Evolutionary conservation across 2,113 vertebrate genomes (phyloP), one percentile per base, ranked within the genome.

Genomic region (Psephotus haematonotus): DNA sequence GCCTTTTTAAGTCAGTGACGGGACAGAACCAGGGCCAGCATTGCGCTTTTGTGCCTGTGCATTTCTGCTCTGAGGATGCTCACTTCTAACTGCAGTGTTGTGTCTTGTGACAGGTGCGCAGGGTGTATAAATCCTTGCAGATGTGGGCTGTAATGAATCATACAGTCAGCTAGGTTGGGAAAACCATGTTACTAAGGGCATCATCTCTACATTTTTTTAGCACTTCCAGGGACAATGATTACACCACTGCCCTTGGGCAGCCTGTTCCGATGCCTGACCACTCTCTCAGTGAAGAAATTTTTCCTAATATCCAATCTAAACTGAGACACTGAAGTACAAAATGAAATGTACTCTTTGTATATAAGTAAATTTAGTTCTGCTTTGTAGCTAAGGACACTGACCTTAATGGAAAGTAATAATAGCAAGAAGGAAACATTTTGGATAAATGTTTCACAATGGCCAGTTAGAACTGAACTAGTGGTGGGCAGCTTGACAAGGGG

Each of bases 1-100:
- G 13, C 19, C n/a, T 3, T 2, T 75, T 35, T 12, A 37, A 35
- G 33, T 50, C 17, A 1, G 25, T 50, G 11, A 10, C 17, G 1
- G 10, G 25, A 7, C 29, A 49, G 27, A 69, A 9, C 1, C 24
- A 23, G 3, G 11, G 14, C 33, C 46, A 1, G 0, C 4, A 2
- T 8, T 15, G 7, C 10, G 8, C 24, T 22, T 52, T 31, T 2
- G 3, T 22, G 39, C 16, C 15, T 3, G 6, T 12, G 0, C 1
- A 0, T 4, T 4, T 8, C 4, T 8, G 37, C 43, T 75, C 29
- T 31, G 37, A 37, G 55, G 41, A 28, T 17, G 27, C 9, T 52
- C 7, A 6, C n/a, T 12, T 39, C 19, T 37, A 9, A 41, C 11
- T 44, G 18, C 6, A 7, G 9, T 4, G 12, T 52, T 81, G 18